Percentiles rank a stretch among this genome's conserved stretches.
Evolutionary conservation across 2,888 invertebrate genomes (phyloP).

Genomic region (Thereva nobilitata): DNA sequence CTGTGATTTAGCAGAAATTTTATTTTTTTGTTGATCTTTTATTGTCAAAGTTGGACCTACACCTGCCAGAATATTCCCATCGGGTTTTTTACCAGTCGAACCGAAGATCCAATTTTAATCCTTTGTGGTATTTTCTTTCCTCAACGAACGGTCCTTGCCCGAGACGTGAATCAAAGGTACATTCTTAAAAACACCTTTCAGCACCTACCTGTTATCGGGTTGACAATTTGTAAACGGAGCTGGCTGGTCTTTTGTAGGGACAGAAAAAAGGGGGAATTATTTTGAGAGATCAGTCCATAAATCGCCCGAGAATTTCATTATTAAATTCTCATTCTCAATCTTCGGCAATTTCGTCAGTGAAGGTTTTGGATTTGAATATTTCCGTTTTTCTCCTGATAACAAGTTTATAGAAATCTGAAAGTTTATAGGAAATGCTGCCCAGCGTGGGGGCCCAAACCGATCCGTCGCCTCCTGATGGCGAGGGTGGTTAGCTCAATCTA

Average conservation of each 20-base stretch:
- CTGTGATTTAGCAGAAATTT: slow-evolving; percentile 30
- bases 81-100: not conserved
- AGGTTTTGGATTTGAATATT: not conserved
- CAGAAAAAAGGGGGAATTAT: slow-evolving; percentile 7
- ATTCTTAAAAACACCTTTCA: slow-evolving; percentile 25
- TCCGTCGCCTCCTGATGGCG: no score
- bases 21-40: slow-evolving; percentile 9
- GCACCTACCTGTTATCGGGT: slow-evolving; percentile 13
- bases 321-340: slow-evolving; percentile 30
- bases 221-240: slow-evolving; percentile 9
- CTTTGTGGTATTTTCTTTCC: slow-evolving; percentile 16
- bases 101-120: slow-evolving; percentile 31
- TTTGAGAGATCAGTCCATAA: slow-evolving; percentile 17
- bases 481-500: no score
- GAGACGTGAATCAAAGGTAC: not conserved
- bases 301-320: slow-evolving; percentile 9
- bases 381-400: no score
- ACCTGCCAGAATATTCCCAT: slow-evolving; percentile 29
- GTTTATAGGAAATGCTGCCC: no score
- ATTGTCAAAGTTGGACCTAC: slow-evolving; percentile 25
- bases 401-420: no score
- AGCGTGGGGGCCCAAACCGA: no score
- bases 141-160: not conserved
- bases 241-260: not conserved
- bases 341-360: slow-evolving; percentile 5